phyloP scores from a whole-genome alignment of 30 jellyfish, hydroid and myxozoan genomes.

The Rhopilema esculentum region DNA sequence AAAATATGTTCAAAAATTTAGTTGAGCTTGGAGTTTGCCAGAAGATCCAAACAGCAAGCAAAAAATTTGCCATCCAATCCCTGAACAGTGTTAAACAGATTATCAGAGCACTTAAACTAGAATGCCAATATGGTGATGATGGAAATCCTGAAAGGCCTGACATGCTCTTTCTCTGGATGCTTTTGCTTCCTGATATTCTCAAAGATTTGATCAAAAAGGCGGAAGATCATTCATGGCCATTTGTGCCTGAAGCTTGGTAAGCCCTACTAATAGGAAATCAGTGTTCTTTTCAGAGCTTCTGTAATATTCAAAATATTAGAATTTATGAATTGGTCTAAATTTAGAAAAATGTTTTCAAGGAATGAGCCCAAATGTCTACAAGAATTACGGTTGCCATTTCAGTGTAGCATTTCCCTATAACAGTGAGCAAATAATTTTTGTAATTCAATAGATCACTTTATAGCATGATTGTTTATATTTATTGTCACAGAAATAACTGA shows the following conservation, averaged over 20 bases:
- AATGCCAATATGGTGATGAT: background rate
- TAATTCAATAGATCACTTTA: too few relatives aligned
- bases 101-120: background rate
- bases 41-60: background rate
- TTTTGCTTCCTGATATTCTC: slow-evolving; percentile 26
- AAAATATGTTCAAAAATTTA: background rate
- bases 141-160: background rate
- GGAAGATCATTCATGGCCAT: slow-evolving; percentile 52
- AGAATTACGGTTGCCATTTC: too few relatives aligned
- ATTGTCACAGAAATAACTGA: too few relatives aligned
- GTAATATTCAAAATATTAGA: too few relatives aligned
- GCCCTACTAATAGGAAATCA: background rate
- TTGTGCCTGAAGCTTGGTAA: slow-evolving; percentile 70
- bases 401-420: too few relatives aligned
- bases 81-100: background rate
- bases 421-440: too few relatives aligned
- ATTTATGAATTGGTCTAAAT: too few relatives aligned
- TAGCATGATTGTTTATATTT: too few relatives aligned
- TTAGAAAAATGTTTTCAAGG: too few relatives aligned
- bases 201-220: slow-evolving; percentile 33
- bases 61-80: slow-evolving; percentile 7
- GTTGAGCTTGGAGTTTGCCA: slow-evolving; percentile 3
- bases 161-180: slow-evolving; percentile 19
- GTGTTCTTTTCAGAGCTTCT: background rate
- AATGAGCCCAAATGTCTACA: too few relatives aligned